Evolutionary conservation across 2,797 vertebrate genomes (phyloP), one percentile per base, ranked within the genome.

Genomic region (Vespertilio murinus): DNA sequence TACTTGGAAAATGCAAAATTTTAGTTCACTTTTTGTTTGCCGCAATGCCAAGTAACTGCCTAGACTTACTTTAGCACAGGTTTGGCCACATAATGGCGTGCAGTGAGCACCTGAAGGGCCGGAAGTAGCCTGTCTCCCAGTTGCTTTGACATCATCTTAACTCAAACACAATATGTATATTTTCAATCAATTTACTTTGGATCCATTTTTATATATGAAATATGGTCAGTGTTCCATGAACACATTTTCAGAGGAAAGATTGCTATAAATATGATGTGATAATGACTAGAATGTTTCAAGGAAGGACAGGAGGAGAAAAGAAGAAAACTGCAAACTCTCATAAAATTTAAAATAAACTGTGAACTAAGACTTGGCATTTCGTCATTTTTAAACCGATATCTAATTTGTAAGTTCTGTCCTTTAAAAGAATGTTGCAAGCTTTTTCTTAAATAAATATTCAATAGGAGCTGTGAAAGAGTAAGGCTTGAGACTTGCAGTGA

Each of bases 311-410:
- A 97, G 97, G 97, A 95, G 96, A 95, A 94, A 96, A 96, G 96
- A 96, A 96, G 96, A 96, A 96, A 97, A 97, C 96, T 96, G 96
- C 95, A 97, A 97, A 97, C 96, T 97, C 97, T 96, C 92, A 95
- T 96, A 93, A 96, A 97, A 96, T 97, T 97, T 96, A 96, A 97
- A 97, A 97, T 95, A 97, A 97, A 97, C 96, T 97, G 97, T 97
- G 97, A 97, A 97, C 96, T 96, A 95, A 97, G 96, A 96, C 96
- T 97, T 97, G 96, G 97, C 96, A 97, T 96, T 97, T 97, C 88
- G 84, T 95, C 96, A 96, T 95, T 97, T 97, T 96, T 94, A 94
- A 97, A 96, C 94, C 85, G 73, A 96, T 96, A 96, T 96, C 93
- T 96, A 96, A 97, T 95, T 96, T 95, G 96, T 97, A 95, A 97